Percentiles rank a stretch among this genome's conserved stretches.
Evolutionary conservation across 2,888 invertebrate genomes (phyloP).

Genomic region (Ennomos quercinarius): DNA sequence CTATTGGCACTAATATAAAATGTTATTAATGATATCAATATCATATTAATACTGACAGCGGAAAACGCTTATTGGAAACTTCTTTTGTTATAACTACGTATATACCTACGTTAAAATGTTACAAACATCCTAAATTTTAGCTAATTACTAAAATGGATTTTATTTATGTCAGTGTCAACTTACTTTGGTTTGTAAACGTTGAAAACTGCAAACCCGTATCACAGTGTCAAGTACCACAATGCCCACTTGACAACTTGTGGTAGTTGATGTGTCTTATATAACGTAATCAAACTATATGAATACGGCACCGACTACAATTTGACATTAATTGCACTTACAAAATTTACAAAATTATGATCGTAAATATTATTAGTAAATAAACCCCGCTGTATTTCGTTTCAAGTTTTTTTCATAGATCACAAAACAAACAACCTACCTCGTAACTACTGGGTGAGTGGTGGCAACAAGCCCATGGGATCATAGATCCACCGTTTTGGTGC

Average conservation of each 20-base stretch:
- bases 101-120: too few relatives aligned
- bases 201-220: neutral
- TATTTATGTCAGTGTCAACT: constrained; percentile 7
- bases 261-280: neutral
- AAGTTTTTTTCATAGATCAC: too few relatives aligned
- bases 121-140: constrained; percentile 6
- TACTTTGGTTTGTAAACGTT: constrained; percentile 20
- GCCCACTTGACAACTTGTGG: neutral
- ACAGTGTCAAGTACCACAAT: neutral
- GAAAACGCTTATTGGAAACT: neutral
- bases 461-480: too few relatives aligned
- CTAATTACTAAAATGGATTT: constrained; percentile 9
- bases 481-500: too few relatives aligned
- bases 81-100: neutral
- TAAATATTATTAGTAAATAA: too few relatives aligned
- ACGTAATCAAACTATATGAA: constrained; percentile 13
- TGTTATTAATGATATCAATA: constrained; percentile 18
- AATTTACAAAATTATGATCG: too few relatives aligned
- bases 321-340: too few relatives aligned
- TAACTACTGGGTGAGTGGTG: too few relatives aligned
- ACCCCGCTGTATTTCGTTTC: neutral
- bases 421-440: neutral
- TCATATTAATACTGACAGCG: constrained; percentile 21
- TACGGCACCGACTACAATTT: too few relatives aligned
- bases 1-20: constrained; percentile 22